phyloP scores from a whole-genome alignment of 2,113 vertebrate species.

The Ahaetulla prasina region DNA sequence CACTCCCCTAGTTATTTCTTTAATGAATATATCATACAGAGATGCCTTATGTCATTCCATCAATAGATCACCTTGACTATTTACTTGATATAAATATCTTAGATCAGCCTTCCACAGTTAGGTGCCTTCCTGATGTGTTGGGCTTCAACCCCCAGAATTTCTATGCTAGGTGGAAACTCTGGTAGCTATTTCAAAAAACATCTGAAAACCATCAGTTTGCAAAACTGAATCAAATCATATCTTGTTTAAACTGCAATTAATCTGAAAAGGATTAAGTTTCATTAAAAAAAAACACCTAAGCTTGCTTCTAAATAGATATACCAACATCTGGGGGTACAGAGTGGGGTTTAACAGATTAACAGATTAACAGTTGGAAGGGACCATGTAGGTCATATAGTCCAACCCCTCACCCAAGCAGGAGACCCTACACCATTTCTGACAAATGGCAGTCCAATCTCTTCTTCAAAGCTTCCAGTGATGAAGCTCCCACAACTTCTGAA shows the following conservation, averaged over 20 bases:
- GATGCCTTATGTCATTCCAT: slow-evolving; percentile 11
- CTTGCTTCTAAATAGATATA: background rate
- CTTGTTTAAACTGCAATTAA: background rate
- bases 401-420: too few species aligned
- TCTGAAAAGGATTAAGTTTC: background rate
- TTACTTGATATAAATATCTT: background rate
- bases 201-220: background rate
- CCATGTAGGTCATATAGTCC: too few species aligned
- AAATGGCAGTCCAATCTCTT: too few species aligned
- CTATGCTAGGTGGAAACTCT: background rate
- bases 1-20: background rate
- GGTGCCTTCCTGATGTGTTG: background rate
- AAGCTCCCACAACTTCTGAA: too few species aligned
- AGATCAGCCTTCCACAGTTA: background rate
- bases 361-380: too few species aligned
- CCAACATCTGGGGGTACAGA: background rate
- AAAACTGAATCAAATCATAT: background rate
- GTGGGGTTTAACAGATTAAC: background rate
- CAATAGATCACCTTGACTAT: background rate
- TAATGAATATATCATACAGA: background rate
- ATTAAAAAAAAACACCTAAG: background rate
- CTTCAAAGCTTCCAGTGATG: too few species aligned
- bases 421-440: too few species aligned
- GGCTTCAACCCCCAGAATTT: background rate
- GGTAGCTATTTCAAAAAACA: background rate